A percentile compares a stretch with the other conserved stretches of the same genome.
phyloP scores from a whole-genome alignment of 2,888 invertebrate species.

The Arenicola marina region DNA sequence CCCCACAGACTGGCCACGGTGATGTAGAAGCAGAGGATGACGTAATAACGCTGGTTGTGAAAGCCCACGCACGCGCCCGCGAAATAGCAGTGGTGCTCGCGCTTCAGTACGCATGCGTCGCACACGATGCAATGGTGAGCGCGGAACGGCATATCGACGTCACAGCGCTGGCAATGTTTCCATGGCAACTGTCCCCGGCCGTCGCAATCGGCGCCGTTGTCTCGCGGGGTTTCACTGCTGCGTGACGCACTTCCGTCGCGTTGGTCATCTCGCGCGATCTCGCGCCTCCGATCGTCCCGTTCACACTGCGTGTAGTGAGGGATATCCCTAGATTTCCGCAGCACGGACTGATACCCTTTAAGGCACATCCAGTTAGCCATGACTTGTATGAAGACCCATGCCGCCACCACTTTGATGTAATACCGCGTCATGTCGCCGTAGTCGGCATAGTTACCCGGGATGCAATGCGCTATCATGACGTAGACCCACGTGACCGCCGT shows the following conservation, averaged over 20 bases:
- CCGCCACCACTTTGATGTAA: not conserved
- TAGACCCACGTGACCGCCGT: too few relatives aligned
- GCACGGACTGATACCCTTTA: not conserved
- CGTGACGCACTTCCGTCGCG: too few relatives aligned
- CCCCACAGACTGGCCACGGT: not conserved
- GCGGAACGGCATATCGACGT: not conserved
- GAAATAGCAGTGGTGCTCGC: not conserved
- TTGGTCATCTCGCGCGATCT: too few relatives aligned
- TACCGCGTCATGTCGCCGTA: not conserved
- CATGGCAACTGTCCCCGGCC: too few relatives aligned
- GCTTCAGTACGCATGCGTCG: not conserved
- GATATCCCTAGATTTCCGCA: not conserved
- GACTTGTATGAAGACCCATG: not conserved
- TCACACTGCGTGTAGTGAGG: too few relatives aligned
- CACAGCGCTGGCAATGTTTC: not conserved
- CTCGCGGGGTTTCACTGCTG: too few relatives aligned
- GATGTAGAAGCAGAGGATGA: not conserved
- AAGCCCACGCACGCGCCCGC: not conserved
- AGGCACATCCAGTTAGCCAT: not conserved
- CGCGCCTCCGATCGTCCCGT: too few relatives aligned
- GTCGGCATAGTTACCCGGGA: too few relatives aligned
- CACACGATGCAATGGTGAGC: not conserved
- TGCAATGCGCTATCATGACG: too few relatives aligned
- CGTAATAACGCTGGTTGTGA: conserved; percentile 3
- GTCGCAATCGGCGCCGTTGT: not conserved